These are phyloP conservation scores for Calameuta idolon DNA, from an alignment of 2,888 invertebrate species.

Conservation along the genomic window DNA sequence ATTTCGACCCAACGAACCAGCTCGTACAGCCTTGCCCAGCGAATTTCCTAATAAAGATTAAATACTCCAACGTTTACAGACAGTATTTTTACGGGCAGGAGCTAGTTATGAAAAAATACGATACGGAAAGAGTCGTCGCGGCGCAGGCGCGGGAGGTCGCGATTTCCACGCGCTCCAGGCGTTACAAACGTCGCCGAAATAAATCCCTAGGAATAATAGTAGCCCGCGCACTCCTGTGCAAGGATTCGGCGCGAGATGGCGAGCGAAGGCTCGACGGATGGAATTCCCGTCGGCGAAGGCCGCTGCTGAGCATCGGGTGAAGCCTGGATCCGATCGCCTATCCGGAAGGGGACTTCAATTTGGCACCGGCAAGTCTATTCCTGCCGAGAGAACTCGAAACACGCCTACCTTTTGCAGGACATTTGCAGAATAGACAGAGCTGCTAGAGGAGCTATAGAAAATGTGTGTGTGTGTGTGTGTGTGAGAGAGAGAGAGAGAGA, in stretches of 20 bases:
- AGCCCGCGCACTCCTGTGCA: background rate
- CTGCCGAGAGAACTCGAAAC: slow-evolving; percentile 23
- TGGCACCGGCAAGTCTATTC: background rate
- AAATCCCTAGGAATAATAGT: background rate
- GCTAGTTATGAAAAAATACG: slow-evolving; percentile 50
- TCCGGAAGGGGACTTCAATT: background rate
- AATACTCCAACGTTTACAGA: background rate
- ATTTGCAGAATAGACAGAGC: no score
- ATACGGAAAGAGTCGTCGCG: slow-evolving; percentile 35
- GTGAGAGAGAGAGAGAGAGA: slow-evolving; percentile 23
- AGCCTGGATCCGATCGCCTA: background rate
- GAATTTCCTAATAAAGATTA: background rate
- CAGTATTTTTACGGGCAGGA: slow-evolving; percentile 15
- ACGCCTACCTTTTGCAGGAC: no score
- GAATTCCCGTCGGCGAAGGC: no score
- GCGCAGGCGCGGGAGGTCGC: slow-evolving; percentile 20
- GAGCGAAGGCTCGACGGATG: no score
- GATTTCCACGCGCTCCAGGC: background rate
- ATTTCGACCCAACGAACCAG: slow-evolving; percentile 31
- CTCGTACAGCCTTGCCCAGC: background rate
- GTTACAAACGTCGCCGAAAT: background rate
- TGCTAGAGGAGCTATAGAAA: slow-evolving; percentile 23
- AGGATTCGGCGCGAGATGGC: background rate
- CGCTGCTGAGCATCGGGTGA: background rate
- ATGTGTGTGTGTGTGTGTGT: slow-evolving; percentile 16